A percentile compares a stretch with the other conserved stretches of the same genome.
Evolutionary conservation across 2,888 invertebrate genomes (phyloP).

Genomic region (Galerucella calmariensis): DNA sequence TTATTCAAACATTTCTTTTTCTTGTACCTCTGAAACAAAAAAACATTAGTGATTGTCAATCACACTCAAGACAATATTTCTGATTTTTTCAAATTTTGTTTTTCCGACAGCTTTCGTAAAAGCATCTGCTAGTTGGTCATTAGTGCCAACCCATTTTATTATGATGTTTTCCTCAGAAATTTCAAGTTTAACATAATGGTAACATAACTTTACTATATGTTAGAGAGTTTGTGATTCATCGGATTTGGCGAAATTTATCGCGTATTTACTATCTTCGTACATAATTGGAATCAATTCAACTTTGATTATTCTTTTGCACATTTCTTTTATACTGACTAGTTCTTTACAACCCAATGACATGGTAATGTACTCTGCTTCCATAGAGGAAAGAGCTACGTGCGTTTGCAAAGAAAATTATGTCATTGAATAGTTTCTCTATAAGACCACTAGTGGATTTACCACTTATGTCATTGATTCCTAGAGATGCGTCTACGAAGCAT

Average conservation of each 20-base stretch:
- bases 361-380: neutral
- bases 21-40: too few species aligned
- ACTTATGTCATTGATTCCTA: constrained; percentile 1
- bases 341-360: neutral
- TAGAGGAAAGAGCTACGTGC: neutral
- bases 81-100: too few species aligned
- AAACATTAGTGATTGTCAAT: too few species aligned
- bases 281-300: neutral
- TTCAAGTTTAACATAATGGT: too few species aligned
- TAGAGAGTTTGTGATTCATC: neutral
- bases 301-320: neutral
- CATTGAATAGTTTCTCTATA: neutral
- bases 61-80: too few species aligned
- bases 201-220: too few species aligned
- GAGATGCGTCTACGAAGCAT: constrained; percentile 1
- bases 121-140: neutral
- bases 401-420: neutral
- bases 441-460: constrained; percentile 7
- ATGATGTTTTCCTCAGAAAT: too few species aligned
- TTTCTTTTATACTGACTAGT: neutral
- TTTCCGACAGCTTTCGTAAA: neutral
- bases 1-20: too few species aligned
- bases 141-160: neutral
- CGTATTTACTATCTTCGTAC: neutral
- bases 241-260: neutral